Evolutionary conservation across 2,113 vertebrate genomes (phyloP).

Genomic region (Pseudonaja textilis): DNA sequence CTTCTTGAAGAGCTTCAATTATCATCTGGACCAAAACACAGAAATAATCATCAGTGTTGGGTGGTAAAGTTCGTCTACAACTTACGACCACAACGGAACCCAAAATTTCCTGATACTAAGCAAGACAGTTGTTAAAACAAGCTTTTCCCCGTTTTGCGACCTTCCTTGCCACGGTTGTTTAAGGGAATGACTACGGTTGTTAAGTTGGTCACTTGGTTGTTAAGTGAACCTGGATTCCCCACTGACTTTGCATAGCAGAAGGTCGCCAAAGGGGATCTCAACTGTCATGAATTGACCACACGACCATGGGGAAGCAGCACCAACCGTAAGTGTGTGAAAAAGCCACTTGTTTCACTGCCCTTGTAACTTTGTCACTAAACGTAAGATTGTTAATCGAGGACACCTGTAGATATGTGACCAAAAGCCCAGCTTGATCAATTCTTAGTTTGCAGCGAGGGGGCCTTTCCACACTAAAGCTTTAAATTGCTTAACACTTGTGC

Average conservation of each 20-base stretch:
- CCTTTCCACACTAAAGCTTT: background rate
- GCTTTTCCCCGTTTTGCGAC: background rate
- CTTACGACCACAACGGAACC: background rate
- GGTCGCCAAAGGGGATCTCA: background rate
- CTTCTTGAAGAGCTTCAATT: conserved; percentile 82
- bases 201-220: background rate
- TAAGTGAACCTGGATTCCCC: background rate
- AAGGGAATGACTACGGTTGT: background rate
- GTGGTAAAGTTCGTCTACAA: fast-evolving
- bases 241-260: background rate
- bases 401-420: background rate
- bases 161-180: background rate
- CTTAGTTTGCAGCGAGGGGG: background rate
- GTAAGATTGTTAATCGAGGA: background rate
- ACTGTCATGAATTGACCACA: background rate
- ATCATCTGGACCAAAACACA: conserved; percentile 71
- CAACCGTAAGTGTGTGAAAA: background rate
- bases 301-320: background rate
- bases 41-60: background rate
- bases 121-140: background rate
- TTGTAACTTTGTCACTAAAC: background rate
- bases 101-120: background rate
- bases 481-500: background rate
- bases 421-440: background rate
- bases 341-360: background rate